Evolutionary conservation across 2,888 invertebrate genomes (phyloP).

Genomic region (Osmoderma eremita): DNA sequence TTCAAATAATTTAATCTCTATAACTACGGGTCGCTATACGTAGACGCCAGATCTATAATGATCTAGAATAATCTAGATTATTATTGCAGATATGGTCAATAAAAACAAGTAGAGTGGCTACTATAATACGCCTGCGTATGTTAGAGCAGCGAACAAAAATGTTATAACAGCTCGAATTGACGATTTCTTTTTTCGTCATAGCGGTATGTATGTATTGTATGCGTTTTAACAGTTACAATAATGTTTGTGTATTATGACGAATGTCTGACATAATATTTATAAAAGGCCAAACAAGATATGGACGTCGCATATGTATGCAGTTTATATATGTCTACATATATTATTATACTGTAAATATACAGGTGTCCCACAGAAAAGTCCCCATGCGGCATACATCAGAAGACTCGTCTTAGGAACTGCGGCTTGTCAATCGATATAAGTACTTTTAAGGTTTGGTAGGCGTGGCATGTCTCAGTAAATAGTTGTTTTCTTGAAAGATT

Average conservation of each 20-base stretch:
- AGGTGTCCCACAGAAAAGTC: too few species aligned
- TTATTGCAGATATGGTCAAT: conserved; percentile 7
- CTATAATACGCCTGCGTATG: not conserved
- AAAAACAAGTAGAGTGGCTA: not conserved
- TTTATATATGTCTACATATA: too few species aligned
- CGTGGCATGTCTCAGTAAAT: too few species aligned
- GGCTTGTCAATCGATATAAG: too few species aligned
- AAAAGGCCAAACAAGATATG: not conserved
- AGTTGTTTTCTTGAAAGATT: too few species aligned
- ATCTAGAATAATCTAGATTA: not conserved
- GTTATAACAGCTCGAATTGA: not conserved
- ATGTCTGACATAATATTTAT: not conserved
- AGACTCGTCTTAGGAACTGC: too few species aligned
- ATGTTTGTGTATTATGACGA: not conserved
- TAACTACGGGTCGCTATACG: not conserved
- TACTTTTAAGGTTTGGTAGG: too few species aligned
- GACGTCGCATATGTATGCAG: not conserved
- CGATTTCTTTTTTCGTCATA: not conserved
- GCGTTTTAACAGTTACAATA: not conserved
- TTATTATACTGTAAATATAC: too few species aligned
- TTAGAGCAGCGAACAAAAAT: not conserved
- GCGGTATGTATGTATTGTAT: not conserved
- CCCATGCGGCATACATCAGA: too few species aligned
- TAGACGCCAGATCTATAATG: too few species aligned
- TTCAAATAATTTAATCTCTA: not conserved